phyloP scores from a whole-genome alignment of 2,888 invertebrate species.

The Dorcus parallelipipedus region DNA sequence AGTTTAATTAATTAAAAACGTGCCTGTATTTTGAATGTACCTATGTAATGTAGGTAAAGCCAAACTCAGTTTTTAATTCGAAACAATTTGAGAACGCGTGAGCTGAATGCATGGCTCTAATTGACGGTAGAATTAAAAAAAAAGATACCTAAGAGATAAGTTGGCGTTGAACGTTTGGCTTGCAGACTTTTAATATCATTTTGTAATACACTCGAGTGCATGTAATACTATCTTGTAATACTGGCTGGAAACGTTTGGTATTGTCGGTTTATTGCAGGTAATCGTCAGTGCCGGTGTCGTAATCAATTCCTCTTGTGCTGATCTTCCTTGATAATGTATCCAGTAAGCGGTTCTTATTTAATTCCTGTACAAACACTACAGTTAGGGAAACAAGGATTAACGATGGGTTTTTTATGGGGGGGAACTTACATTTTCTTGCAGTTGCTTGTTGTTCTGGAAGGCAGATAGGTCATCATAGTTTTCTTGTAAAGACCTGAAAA shows the following conservation, averaged over 20 bases:
- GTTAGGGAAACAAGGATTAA: background rate
- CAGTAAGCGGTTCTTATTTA: background rate
- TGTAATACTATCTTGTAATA: constrained; percentile 1
- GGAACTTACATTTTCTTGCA: background rate
- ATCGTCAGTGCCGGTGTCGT: background rate
- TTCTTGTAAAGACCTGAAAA: background rate
- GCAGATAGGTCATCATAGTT: background rate
- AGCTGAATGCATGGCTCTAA: too few relatives aligned
- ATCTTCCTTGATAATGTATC: background rate
- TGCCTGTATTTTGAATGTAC: too few relatives aligned
- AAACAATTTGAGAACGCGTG: too few relatives aligned
- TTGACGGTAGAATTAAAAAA: too few relatives aligned
- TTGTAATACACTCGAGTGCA: background rate
- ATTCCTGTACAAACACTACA: background rate
- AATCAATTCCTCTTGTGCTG: background rate
- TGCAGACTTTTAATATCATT: too few relatives aligned
- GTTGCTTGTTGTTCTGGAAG: background rate
- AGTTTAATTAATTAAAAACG: too few relatives aligned
- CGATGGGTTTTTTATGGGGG: background rate
- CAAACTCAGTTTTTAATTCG: too few relatives aligned
- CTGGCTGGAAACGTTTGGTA: background rate
- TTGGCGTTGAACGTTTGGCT: too few relatives aligned
- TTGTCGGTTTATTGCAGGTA: background rate
- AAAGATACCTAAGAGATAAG: too few relatives aligned
- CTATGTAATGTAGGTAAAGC: too few relatives aligned